Conservation (phyloP, 2,797 vertebrate species). For the Carcharodon carcharias region DNA sequence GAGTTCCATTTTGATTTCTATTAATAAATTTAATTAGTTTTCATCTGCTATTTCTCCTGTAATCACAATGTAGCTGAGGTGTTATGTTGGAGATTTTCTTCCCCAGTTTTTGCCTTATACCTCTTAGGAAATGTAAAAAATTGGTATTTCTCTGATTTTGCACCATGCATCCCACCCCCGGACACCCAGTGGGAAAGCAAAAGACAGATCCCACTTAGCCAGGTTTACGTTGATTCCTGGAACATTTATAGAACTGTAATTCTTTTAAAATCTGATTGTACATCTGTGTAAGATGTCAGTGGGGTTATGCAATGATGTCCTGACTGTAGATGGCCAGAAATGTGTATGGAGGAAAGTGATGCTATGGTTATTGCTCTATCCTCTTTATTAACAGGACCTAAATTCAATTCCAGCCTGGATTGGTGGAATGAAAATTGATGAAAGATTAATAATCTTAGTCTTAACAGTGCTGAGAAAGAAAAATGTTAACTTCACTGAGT, state of each 20-base stretch:
- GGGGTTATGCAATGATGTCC: background rate
- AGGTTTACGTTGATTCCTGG: background rate
- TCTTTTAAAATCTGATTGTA: background rate
- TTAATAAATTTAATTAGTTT: conserved; percentile 21
- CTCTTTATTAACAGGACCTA: background rate
- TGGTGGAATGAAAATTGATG: background rate
- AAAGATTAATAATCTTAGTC: background rate
- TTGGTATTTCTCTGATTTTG: background rate
- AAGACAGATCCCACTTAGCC: background rate
- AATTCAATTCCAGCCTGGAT: background rate
- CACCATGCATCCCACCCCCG: too few relatives aligned
- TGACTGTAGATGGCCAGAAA: background rate
- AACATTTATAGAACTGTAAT: background rate
- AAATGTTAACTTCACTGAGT: background rate
- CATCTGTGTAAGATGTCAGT: background rate
- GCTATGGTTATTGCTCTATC: background rate
- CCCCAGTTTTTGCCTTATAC: background rate
- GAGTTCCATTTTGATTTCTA: conserved; percentile 33
- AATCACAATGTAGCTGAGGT: background rate
- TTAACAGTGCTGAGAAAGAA: background rate
- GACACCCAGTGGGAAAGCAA: background rate
- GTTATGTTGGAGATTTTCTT: background rate
- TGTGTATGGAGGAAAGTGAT: background rate
- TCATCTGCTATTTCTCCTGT: background rate
- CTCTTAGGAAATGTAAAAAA: background rate